Evolutionary conservation across 2,113 vertebrate species (phyloP), one percentile per base, ranked within the genome.

Genomic region (Cepphus grylle): DNA sequence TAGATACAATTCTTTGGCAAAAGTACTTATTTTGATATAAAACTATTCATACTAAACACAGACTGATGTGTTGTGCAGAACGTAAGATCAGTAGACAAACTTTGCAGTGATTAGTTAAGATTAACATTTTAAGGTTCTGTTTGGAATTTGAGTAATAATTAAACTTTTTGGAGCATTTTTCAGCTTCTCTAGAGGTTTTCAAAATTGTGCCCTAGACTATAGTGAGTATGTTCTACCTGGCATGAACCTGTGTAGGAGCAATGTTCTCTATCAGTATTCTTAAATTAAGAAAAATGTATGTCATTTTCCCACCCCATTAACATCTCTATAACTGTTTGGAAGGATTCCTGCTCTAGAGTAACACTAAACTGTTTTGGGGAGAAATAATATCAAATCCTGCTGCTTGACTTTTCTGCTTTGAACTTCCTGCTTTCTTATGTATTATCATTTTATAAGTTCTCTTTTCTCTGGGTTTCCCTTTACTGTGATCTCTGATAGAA

Each of bases 1-100:
- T 97, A 94, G 92, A 97, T 96, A 81, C 88, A 96, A 78, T 97
- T 96, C 55, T 96, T 96, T 94, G 85, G 84, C 86, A 88, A 87
- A 91, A 92, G 81, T 40, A 91, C 32, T 92, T 93, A 94, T 89
- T 96, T 96, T 96, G 55, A 85, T 94, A 66, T 93, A 66, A 97
- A 97, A 89, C 90, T 97, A 40, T 93, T 97, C 90, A 56, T 89
- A 87, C 95, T 95, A 74, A 97, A 97, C 93, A 94, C 94, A 84
- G 95, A 55, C 86, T 95, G 86, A 81, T 89, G 22, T 61, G 56
- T 76, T 95, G 53, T 92, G 92, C 70, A 5, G 94, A 83, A 65
- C 81, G 11, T 58, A 70, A 93, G 34, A 89, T 93, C 63, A 59
- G 76, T 81, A 88, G 79, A 59, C 80, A 83, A 95, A 93, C 22